Evolutionary conservation across 2,113 vertebrate genomes (phyloP).

Genomic region (Aviceda subcristata): DNA sequence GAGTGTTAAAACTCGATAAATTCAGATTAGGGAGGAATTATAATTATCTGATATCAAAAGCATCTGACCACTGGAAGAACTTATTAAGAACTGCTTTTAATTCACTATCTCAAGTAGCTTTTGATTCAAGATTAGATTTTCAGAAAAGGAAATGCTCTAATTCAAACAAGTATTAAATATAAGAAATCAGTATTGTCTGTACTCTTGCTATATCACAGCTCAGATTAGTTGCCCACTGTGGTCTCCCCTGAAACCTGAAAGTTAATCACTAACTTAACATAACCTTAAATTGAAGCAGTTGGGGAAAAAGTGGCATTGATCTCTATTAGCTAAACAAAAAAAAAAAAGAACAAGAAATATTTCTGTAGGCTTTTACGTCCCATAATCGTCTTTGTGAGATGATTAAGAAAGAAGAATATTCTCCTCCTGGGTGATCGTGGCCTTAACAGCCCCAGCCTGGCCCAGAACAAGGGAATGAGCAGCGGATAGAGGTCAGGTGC

Average conservation of each 20-base stretch:
- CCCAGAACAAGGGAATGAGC: neutral
- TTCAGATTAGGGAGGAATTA: slow-evolving; percentile 49
- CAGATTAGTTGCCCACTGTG: neutral
- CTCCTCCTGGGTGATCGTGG: neutral
- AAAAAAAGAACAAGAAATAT: neutral
- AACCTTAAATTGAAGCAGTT: neutral
- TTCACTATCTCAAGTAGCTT: slow-evolving; percentile 36
- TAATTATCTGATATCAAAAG: slow-evolving; percentile 48
- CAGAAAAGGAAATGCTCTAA: neutral
- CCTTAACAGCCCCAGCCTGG: neutral
- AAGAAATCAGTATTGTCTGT: slow-evolving; percentile 12
- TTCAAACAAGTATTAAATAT: slow-evolving; percentile 6
- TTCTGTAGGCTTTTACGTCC: neutral
- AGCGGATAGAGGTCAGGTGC: neutral
- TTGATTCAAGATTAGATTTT: slow-evolving; percentile 53
- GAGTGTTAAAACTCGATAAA: slow-evolving; percentile 14
- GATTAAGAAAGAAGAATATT: neutral
- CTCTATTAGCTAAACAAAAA: neutral
- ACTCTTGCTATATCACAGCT: neutral
- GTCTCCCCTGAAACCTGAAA: neutral
- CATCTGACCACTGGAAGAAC: slow-evolving; percentile 33
- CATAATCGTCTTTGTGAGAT: neutral
- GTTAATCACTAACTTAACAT: slow-evolving; percentile 15
- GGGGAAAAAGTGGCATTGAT: neutral
- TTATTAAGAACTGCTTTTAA: slow-evolving; percentile 38